phyloP scores from a whole-genome alignment of 1,140 invertebrate species.

The roundworm (Caenorhabditis elegans) region WBcel235 BX284604.4:4003001-4003500 shows the following conservation, averaged over 20 bases:
- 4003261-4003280: constrained; percentile 37
- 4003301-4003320: constrained; percentile 78
- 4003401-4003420: constrained; percentile 54
- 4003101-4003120: constrained; percentile 87
- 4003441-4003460: too few relatives aligned
- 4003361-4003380: constrained; percentile 79
- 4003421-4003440: neutral
- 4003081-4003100: constrained; percentile 87
- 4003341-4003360: constrained; percentile 80
- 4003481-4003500: constrained; percentile 84
- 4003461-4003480: constrained; percentile 22
- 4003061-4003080: constrained; percentile 82
- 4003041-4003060: constrained; percentile 76
- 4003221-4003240: constrained; percentile 88
- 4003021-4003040: constrained; percentile 84
- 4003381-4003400: constrained; percentile 46
- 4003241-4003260: constrained; percentile 74
- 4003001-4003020: constrained; percentile 81
- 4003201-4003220: constrained; percentile 76
- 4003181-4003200: too few relatives aligned
- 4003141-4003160: constrained; percentile 86
- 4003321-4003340: constrained; percentile 75
- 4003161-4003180: constrained; percentile 58
- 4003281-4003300: constrained; percentile 34
- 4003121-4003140: constrained; percentile 83